Evolutionary conservation across 2,113 vertebrate species (phyloP).

Genomic region (Verasper variegatus): DNA sequence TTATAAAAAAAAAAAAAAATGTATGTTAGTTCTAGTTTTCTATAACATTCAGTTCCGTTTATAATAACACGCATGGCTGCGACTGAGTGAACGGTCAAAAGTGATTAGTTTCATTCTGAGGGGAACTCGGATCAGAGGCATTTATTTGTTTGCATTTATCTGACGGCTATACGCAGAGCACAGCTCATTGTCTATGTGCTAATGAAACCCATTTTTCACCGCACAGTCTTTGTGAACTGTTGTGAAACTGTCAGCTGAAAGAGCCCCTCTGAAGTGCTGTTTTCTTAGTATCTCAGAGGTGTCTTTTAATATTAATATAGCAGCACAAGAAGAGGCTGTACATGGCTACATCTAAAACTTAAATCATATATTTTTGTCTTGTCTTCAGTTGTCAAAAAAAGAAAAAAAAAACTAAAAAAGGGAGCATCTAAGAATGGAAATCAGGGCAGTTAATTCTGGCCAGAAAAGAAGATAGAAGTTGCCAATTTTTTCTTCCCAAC

Average conservation of each 20-base stretch:
- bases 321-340: background rate
- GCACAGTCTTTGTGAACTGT: slow-evolving; percentile 3
- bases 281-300: background rate
- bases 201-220: background rate
- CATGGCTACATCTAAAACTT: slow-evolving; percentile 5
- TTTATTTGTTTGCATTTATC: background rate
- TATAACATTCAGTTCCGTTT: background rate
- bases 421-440: slow-evolving; percentile 52
- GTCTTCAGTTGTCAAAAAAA: slow-evolving; percentile 42
- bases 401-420: slow-evolving; percentile 40
- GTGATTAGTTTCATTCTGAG: background rate
- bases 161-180: background rate
- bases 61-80: background rate
- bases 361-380: slow-evolving; percentile 25
- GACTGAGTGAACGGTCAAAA: slow-evolving; percentile 1
- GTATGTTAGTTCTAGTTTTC: background rate
- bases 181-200: background rate
- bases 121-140: background rate
- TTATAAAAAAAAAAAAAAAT: too few relatives aligned
- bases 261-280: slow-evolving; percentile 15
- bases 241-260: background rate
- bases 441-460: slow-evolving; percentile 20
- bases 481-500: slow-evolving; percentile 13
- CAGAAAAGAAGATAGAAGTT: slow-evolving; percentile 26
- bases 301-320: slow-evolving; percentile 45